A percentile compares a stretch with the other conserved stretches of the same genome.
These are phyloP conservation scores for Tragelaphus oryx DNA, from an alignment of 2,797 vertebrate species.

Conservation along the genomic window DNA sequence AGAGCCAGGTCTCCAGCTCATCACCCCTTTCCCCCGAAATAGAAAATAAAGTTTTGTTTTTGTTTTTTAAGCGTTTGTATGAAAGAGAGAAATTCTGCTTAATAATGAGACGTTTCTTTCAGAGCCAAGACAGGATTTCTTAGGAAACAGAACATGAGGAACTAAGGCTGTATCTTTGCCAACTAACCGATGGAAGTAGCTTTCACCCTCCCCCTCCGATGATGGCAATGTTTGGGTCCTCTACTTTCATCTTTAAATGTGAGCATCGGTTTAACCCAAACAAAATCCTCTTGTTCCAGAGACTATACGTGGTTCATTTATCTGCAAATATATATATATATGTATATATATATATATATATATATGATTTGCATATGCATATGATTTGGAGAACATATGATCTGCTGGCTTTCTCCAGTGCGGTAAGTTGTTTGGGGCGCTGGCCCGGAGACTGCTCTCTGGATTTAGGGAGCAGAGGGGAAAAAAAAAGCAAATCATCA, in stretches of 20 bases:
- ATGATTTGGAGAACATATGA: constrained; percentile 54
- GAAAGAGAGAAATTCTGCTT: background rate
- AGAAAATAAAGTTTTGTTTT: constrained; percentile 39
- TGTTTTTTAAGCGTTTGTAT: constrained; percentile 27
- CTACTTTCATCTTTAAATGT: constrained; percentile 36
- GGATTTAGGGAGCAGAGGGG: background rate
- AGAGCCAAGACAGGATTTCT: background rate
- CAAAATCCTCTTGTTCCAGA: constrained; percentile 58
- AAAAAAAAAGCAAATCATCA: background rate
- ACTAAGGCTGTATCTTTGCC: background rate
- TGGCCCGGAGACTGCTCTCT: background rate
- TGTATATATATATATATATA: too few species aligned
- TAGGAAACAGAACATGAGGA: background rate
- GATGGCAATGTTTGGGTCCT: background rate
- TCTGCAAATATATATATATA: constrained; percentile 23
- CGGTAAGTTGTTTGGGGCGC: background rate
- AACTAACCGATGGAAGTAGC: background rate
- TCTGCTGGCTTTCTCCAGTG: constrained; percentile 52
- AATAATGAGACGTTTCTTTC: background rate
- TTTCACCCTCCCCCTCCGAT: background rate
- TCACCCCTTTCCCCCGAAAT: background rate
- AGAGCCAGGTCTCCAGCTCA: background rate
- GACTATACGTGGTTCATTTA: constrained; percentile 55
- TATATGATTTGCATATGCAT: background rate
- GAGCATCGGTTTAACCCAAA: constrained; percentile 55